Evolutionary conservation across 2,888 invertebrate species (phyloP).

Genomic region (Ormyrus pomaceus): DNA sequence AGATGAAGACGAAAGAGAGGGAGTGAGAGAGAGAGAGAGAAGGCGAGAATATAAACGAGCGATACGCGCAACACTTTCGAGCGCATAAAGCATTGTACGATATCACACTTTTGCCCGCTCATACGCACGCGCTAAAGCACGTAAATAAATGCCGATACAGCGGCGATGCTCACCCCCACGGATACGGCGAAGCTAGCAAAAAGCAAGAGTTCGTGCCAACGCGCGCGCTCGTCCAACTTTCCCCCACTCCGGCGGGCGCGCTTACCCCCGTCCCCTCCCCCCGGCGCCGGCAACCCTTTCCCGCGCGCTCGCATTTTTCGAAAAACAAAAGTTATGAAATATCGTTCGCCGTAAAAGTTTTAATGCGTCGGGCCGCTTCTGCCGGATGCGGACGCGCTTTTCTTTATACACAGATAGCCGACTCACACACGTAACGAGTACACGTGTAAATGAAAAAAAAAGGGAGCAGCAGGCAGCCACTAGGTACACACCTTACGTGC

Average conservation of each 20-base stretch:
- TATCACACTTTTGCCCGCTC: background rate
- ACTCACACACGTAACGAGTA: background rate
- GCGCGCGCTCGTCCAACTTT: slow-evolving; percentile 31
- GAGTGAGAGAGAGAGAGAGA: background rate
- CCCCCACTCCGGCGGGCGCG: background rate
- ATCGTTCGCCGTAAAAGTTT: slow-evolving; percentile 74
- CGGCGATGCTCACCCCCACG: background rate
- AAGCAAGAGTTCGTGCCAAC: slow-evolving; percentile 20
- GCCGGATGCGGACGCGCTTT: slow-evolving; percentile 51
- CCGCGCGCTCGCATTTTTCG: slow-evolving; percentile 68
- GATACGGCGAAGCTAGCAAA: slow-evolving; percentile 8
- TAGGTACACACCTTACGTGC: slow-evolving; percentile 30
- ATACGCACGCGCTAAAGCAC: slow-evolving; percentile 9
- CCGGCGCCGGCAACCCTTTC: slow-evolving; percentile 33
- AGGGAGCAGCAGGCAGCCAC: background rate
- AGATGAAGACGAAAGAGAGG: background rate
- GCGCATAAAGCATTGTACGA: slow-evolving; percentile 9
- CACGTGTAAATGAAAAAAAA: slow-evolving; percentile 45
- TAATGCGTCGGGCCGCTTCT: slow-evolving; percentile 70
- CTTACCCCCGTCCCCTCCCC: background rate
- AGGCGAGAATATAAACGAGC: slow-evolving; percentile 20
- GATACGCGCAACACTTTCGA: background rate
- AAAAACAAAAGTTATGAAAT: slow-evolving; percentile 75
- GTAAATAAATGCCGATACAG: slow-evolving; percentile 31
- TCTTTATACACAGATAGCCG: background rate